Evolutionary conservation across 2,113 vertebrate genomes (phyloP).

Genomic region (Brachionichthys hirsutus): DNA sequence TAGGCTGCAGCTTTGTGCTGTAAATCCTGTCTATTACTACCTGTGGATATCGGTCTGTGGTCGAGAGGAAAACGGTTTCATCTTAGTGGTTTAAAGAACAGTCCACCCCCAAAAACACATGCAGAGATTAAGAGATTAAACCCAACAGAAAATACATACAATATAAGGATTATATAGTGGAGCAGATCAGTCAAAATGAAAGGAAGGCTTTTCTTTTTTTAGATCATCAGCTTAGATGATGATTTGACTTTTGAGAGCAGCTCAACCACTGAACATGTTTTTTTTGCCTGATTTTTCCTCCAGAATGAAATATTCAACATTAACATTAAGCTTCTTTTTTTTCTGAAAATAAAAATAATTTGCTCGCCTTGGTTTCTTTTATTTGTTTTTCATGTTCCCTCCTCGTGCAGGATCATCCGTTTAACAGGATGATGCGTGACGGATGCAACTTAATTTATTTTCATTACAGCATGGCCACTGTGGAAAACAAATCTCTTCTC

Average conservation of each 20-base stretch:
- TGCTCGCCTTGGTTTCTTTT: conserved; percentile 25
- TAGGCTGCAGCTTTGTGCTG: background rate
- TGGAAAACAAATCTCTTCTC: conserved; percentile 39
- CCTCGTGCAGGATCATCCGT: conserved; percentile 48
- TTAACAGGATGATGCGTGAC: conserved; percentile 61
- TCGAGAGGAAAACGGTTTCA: background rate
- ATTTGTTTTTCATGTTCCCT: conserved; percentile 44
- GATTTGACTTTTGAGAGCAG: conserved; percentile 1
- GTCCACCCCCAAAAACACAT: conserved; percentile 4
- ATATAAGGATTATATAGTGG: conserved; percentile 13
- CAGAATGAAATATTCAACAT: conserved; percentile 27
- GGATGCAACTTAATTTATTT: conserved; percentile 62
- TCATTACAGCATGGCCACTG: conserved; percentile 19
- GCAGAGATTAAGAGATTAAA: conserved; percentile 25
- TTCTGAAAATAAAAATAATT: conserved; percentile 15
- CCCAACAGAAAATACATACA: background rate
- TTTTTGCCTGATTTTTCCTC: background rate
- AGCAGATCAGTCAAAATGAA: background rate
- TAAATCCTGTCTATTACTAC: background rate
- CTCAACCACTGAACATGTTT: background rate
- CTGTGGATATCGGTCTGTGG: background rate
- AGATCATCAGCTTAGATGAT: conserved; percentile 5
- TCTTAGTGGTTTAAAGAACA: background rate
- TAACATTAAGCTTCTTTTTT: conserved; percentile 12
- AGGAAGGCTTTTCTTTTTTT: conserved; percentile 1